Evolutionary conservation across 2,113 vertebrate genomes (phyloP).

Genomic region (Melanerpes aurifrons): DNA sequence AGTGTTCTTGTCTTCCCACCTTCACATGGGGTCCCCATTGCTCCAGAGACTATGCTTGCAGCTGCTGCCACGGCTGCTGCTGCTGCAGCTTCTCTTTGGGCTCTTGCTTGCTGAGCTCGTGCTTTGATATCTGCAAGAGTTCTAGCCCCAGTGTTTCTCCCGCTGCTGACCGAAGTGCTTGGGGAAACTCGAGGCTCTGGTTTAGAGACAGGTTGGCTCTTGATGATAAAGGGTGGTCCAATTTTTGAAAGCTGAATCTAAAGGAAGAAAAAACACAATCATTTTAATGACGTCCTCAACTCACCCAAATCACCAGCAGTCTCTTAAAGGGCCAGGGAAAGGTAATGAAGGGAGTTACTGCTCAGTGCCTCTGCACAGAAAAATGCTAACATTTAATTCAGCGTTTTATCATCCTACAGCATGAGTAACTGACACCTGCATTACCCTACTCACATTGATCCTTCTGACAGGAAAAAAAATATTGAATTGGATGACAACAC

Average conservation of each 20-base stretch:
- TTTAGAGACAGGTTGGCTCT: conserved; percentile 83
- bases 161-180: conserved; percentile 69
- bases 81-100: conserved; percentile 85
- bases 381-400: neutral
- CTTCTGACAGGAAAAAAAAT: neutral
- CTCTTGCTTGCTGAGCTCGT: conserved; percentile 85
- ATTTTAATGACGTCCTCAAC: neutral
- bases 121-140: conserved; percentile 89
- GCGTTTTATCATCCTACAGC: neutral
- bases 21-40: conserved; percentile 80
- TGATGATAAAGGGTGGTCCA: conserved; percentile 86
- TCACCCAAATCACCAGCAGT: neutral
- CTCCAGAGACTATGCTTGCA: conserved; percentile 80
- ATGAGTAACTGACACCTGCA: neutral
- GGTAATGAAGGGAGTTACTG: neutral
- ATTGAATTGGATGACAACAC: neutral
- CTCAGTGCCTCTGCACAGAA: neutral
- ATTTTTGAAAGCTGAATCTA: conserved; percentile 88
- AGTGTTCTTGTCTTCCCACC: conserved; percentile 82
- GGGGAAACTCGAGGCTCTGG: conserved; percentile 78
- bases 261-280: neutral
- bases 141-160: conserved; percentile 85
- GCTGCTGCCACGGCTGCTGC: conserved; percentile 82
- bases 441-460: neutral
- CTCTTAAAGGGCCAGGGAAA: neutral